Percentiles rank a stretch among this genome's conserved stretches.
Conservation (phyloP, 2,797 vertebrate genomes). For the Zenarchopterus dispar region DNA sequence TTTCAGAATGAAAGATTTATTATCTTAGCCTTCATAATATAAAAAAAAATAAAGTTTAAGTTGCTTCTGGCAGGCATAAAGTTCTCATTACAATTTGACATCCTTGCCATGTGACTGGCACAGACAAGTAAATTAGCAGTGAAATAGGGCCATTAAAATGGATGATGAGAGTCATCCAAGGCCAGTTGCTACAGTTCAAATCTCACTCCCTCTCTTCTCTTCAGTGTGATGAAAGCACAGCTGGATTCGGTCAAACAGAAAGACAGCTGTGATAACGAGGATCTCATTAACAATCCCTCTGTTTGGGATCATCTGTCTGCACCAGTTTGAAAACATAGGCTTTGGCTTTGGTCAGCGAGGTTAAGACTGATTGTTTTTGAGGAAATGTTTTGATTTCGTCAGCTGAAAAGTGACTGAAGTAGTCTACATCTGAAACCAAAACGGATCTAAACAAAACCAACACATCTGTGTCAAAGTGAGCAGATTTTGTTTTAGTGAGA, state of each 20-base stretch:
- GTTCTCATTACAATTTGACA: no score
- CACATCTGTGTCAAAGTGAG: background rate
- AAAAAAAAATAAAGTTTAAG: no score
- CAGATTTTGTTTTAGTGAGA: background rate
- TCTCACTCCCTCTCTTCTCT: conserved; percentile 16
- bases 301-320: conserved; percentile 19
- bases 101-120: background rate
- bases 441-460: background rate
- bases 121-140: background rate
- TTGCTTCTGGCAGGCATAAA: no score
- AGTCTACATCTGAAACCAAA: background rate
- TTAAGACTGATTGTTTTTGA: background rate
- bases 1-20: background rate
- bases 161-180: conserved; percentile 6
- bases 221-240: conserved; percentile 33
- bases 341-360: background rate
- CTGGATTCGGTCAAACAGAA: conserved; percentile 40
- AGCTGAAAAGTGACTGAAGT: background rate
- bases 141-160: conserved; percentile 36
- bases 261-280: conserved; percentile 41
- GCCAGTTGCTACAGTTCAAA: conserved; percentile 8
- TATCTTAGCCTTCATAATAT: background rate
- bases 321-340: conserved; percentile 19
- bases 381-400: conserved; percentile 5
- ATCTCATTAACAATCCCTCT: conserved; percentile 44